Evolutionary conservation across 2,888 invertebrate species (phyloP).

Genomic region (Mellilla xanthometata): DNA sequence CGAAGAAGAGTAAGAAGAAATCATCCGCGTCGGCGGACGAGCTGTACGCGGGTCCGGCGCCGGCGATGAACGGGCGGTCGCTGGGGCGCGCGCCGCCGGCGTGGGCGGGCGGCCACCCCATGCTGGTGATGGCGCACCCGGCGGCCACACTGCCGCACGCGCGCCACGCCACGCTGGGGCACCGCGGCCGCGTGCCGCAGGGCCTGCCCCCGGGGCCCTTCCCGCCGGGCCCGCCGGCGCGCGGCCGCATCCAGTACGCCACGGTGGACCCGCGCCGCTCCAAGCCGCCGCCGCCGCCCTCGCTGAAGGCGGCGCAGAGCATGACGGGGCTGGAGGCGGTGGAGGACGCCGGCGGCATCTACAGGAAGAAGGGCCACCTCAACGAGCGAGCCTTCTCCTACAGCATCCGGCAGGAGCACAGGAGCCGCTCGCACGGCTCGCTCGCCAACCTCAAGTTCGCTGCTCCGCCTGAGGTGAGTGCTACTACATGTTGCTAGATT

Average conservation of each 20-base stretch:
- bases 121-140: conserved; percentile 75
- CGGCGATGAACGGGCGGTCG: conserved; percentile 68
- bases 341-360: conserved; percentile 87
- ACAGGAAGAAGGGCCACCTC: conserved; percentile 94
- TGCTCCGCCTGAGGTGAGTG: conserved; percentile 84
- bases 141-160: conserved; percentile 73
- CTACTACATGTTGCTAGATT: neutral
- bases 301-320: conserved; percentile 86
- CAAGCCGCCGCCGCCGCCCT: conserved; percentile 83
- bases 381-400: conserved; percentile 97
- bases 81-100: conserved; percentile 72
- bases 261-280: conserved; percentile 85
- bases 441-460: conserved; percentile 95
- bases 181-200: conserved; percentile 83
- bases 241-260: conserved; percentile 81
- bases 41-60: conserved; percentile 78
- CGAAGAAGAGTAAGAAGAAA: conserved; percentile 81
- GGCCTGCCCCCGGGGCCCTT: conserved; percentile 76
- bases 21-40: conserved; percentile 83
- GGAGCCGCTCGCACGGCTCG: conserved; percentile 95
- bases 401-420: conserved; percentile 96
- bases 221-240: conserved; percentile 59
- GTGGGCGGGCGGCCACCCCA: conserved; percentile 67
- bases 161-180: conserved; percentile 76
- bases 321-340: conserved; percentile 85